A percentile compares a stretch with the other conserved stretches of the same genome.
phyloP scores from a whole-genome alignment of 2,797 vertebrate genomes.

The Microctenopoma steveboyesi region DNA sequence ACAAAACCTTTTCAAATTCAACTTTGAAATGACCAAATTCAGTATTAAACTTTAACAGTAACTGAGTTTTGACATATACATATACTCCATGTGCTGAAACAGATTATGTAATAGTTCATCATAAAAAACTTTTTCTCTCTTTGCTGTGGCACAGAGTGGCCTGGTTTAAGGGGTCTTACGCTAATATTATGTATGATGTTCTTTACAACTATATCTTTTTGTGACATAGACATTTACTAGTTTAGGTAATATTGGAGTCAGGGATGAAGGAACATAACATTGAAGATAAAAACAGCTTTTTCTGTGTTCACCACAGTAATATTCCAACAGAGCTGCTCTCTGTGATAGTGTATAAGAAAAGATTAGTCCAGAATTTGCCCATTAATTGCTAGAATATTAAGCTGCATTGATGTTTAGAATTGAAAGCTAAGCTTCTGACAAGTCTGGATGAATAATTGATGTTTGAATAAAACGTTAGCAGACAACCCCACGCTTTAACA shows the following conservation, averaged over 20 bases:
- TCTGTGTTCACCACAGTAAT: conserved; percentile 19
- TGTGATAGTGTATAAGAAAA: conserved; percentile 28
- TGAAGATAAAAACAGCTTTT: conserved; percentile 56
- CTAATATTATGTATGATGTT: neutral
- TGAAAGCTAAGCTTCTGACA: conserved; percentile 64
- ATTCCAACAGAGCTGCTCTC: conserved; percentile 40
- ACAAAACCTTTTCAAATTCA: too few relatives aligned
- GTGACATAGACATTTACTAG: neutral
- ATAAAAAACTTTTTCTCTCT: too few relatives aligned
- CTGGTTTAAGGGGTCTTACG: neutral
- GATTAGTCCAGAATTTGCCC: conserved; percentile 36
- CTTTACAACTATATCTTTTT: neutral
- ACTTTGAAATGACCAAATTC: too few relatives aligned
- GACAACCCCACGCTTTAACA: conserved; percentile 27
- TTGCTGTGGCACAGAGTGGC: neutral
- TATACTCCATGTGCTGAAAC: too few relatives aligned
- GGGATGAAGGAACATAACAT: conserved; percentile 33
- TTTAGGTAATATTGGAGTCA: conserved; percentile 1
- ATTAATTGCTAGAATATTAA: conserved; percentile 53
- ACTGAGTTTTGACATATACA: too few relatives aligned
- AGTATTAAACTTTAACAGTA: too few relatives aligned
- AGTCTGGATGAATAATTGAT: conserved; percentile 57
- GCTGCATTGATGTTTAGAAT: conserved; percentile 66
- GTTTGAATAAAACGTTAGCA: conserved; percentile 56
- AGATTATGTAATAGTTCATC: too few relatives aligned